Evolutionary conservation across 2,113 vertebrate genomes (phyloP), one percentile per base, ranked within the genome.

Genomic region (Cololabis saira): DNA sequence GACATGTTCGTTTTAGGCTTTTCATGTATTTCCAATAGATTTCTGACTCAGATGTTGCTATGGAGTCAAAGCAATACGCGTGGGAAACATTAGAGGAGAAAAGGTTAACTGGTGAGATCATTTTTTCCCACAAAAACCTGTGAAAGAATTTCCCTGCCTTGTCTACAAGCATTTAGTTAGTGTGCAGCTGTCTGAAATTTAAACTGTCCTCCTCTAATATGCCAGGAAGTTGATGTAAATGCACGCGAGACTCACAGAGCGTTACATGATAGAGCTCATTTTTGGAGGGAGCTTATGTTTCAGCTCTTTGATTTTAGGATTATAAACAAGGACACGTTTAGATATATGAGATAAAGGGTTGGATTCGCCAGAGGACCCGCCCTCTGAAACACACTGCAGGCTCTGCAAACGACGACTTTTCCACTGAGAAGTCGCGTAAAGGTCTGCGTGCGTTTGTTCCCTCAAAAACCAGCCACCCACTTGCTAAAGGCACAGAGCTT

Each of bases 401-500:
- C 42, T 80, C 44, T 24, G 30, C 59, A 72, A 77, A 37, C 43
- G 7, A 13, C 66, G 61, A 61, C 56, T 64, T 80, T 59, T 59
- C 74, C 45, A 18, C 42, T 45, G 76, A 80, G 67, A 45, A 76
- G 59, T 63, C 66, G 60, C 60, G 47, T 61, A 82, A 83, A 85
- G 77, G 81, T 84, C 85, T 77, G 60, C 47, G 12, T 73, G 71
- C 56, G 74, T 60, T 81, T 73, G 64, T 58, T 80, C 54, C 76
- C 61, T 76, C 51, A 50, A 81, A 84, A 60, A 60, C 62, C 83
- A 85, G 75, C 85, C 79, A 64, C 75, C 81, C 63, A 71, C 86
- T 94, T 90, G 91, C 91, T 93, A 56, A 87, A 91, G 93, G 93
- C 91, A 82, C 92, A 93, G 93, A 94, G 92, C 92, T 94, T 94